Evolutionary conservation across 2,888 invertebrate genomes (phyloP).

Genomic region (Oligia latruncula): DNA sequence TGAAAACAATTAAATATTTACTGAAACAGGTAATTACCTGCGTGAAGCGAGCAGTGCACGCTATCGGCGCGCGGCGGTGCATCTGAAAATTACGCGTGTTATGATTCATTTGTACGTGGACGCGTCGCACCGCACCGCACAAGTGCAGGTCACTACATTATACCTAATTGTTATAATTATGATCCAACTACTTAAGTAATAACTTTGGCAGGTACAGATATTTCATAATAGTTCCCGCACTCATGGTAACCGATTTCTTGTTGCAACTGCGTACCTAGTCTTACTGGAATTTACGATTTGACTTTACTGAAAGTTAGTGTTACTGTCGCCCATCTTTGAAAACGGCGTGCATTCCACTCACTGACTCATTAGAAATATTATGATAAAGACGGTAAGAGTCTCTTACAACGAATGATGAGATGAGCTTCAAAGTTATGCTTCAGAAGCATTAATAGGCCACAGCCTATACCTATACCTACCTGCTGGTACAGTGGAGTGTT

Average conservation of each 20-base stretch:
- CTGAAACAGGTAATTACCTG: neutral
- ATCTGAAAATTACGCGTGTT: conserved; percentile 35
- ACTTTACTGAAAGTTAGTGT: neutral
- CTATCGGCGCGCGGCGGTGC: conserved; percentile 9
- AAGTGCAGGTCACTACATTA: conserved; percentile 11
- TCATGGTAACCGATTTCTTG: neutral
- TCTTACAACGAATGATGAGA: neutral
- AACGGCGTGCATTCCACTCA: neutral
- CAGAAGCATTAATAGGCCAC: neutral
- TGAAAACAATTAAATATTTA: neutral
- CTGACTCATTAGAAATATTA: too few relatives aligned
- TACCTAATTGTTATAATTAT: conserved; percentile 2
- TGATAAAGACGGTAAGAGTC: neutral
- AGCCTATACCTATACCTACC: neutral
- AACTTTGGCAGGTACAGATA: too few relatives aligned
- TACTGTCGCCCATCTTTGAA: neutral
- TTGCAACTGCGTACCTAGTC: neutral
- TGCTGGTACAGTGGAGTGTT: neutral
- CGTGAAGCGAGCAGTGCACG: neutral
- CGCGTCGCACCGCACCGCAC: conserved; percentile 16
- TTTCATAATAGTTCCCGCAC: neutral
- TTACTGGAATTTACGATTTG: neutral
- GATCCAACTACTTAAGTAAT: neutral
- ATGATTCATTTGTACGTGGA: conserved; percentile 35
- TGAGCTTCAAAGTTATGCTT: neutral